Conservation (phyloP, 2,113 vertebrate species). For the Odocoileus virginianus region DNA sequence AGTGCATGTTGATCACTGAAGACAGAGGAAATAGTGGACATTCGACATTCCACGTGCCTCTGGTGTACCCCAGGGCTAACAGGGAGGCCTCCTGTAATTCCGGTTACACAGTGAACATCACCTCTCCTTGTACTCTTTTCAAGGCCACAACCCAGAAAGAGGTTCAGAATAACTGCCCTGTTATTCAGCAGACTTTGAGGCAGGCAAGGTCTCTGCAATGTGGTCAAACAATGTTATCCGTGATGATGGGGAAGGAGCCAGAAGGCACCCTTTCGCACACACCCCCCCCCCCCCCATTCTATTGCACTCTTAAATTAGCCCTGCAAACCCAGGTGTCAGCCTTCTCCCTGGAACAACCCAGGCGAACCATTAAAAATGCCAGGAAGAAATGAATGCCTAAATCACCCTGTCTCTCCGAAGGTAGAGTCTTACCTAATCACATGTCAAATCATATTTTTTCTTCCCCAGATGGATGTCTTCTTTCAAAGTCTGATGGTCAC, state of each 20-base stretch:
- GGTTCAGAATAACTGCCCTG: background rate
- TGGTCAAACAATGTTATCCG: background rate
- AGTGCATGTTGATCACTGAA: background rate
- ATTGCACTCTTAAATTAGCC: slow-evolving; percentile 53
- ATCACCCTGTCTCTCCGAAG: slow-evolving; percentile 53
- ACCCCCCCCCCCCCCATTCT: background rate
- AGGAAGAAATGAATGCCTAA: slow-evolving; percentile 63
- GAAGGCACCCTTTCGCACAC: background rate
- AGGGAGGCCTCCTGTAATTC: background rate
- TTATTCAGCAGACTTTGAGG: background rate
- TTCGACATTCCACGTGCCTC: rapidly evolving
- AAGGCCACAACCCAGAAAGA: background rate
- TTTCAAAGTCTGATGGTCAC: slow-evolving; percentile 69
- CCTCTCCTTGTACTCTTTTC: background rate
- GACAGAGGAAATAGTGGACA: background rate
- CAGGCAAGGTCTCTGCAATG: background rate
- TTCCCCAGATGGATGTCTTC: slow-evolving; percentile 59
- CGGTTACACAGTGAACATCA: background rate
- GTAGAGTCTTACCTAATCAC: slow-evolving; percentile 54
- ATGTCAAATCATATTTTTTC: slow-evolving; percentile 48
- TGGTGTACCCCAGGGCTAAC: background rate
- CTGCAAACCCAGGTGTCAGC: slow-evolving; percentile 48
- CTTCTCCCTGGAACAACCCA: background rate
- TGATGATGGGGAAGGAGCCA: background rate
- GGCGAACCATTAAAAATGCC: slow-evolving; percentile 54